Evolutionary conservation across 2,888 invertebrate species (phyloP).

Genomic region (Crioceris asparagi): DNA sequence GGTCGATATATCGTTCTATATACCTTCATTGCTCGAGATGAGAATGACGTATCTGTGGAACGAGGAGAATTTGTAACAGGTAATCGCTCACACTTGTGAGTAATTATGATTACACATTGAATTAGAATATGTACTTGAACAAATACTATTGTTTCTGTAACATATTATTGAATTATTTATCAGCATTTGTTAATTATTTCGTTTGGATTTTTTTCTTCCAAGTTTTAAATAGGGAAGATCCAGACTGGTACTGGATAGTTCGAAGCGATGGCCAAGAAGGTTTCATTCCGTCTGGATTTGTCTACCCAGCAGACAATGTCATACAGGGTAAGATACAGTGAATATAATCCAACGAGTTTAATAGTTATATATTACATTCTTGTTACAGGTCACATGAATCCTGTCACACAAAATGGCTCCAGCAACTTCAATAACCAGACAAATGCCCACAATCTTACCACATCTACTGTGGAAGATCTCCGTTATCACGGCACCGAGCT

Average conservation of each 20-base stretch:
- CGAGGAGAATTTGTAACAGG: slow-evolving; percentile 90
- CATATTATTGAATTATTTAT: not conserved
- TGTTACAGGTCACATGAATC: slow-evolving; percentile 38
- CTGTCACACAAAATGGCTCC: slow-evolving; percentile 24
- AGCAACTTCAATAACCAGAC: slow-evolving; percentile 27
- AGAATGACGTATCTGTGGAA: slow-evolving; percentile 89
- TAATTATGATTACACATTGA: too few relatives aligned
- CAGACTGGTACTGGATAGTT: slow-evolving; percentile 95
- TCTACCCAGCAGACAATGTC: slow-evolving; percentile 81
- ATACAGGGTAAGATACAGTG: slow-evolving; percentile 50
- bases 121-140: not conserved
- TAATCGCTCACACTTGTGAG: too few relatives aligned
- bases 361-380: too few relatives aligned
- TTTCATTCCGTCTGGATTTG: slow-evolving; percentile 89
- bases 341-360: too few relatives aligned
- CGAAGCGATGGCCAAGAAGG: slow-evolving; percentile 89
- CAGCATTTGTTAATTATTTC: not conserved
- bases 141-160: not conserved
- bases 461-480: slow-evolving; percentile 48
- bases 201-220: slow-evolving; percentile 20
- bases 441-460: slow-evolving; percentile 28
- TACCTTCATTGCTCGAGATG: slow-evolving; percentile 85
- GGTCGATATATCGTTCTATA: slow-evolving; percentile 88
- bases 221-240: slow-evolving; percentile 87
- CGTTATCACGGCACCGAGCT: slow-evolving; percentile 82